These are phyloP conservation scores for Cheilosia soror DNA, from an alignment of 2,888 invertebrate species.

Conservation along the genomic window DNA sequence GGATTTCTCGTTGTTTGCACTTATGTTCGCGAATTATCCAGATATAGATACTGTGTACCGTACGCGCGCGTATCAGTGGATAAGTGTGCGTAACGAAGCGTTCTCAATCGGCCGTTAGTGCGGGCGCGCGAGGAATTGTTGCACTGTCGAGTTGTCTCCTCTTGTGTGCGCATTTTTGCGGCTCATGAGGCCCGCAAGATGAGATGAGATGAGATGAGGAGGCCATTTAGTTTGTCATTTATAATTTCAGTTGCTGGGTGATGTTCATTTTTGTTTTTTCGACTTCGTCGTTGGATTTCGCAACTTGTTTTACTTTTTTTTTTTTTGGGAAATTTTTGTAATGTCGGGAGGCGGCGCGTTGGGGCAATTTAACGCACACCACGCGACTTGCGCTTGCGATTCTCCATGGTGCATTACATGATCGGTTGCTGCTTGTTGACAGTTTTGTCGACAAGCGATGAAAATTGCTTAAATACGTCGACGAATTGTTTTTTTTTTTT, in stretches of 20 bases:
- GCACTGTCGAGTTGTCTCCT: constrained; percentile 46
- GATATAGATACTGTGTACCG: constrained; percentile 68
- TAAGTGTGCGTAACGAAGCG: constrained; percentile 74
- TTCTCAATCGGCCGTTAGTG: constrained; percentile 43
- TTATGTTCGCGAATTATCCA: constrained; percentile 74
- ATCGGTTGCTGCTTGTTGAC: constrained; percentile 80
- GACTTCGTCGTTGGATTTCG: constrained; percentile 52
- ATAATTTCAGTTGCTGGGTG: constrained; percentile 71
- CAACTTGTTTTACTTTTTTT: constrained; percentile 9
- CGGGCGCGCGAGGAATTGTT: background rate
- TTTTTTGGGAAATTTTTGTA: constrained; percentile 24
- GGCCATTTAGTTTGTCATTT: constrained; percentile 75
- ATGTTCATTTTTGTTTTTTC: constrained; percentile 60
- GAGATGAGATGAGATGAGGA: constrained; percentile 60
- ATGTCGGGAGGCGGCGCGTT: constrained; percentile 44
- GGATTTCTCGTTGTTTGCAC: constrained; percentile 65
- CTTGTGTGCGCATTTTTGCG: constrained; percentile 64
- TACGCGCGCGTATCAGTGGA: constrained; percentile 67
- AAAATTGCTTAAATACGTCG: constrained; percentile 82
- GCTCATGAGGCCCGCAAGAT: constrained; percentile 59
- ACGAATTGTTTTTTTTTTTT: constrained; percentile 26
- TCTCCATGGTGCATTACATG: constrained; percentile 70
- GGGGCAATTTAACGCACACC: constrained; percentile 73
- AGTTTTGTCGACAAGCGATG: constrained; percentile 84
- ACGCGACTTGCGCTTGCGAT: constrained; percentile 59